Evolutionary conservation across 2,888 invertebrate genomes (phyloP).

Genomic region (Willowsia nigromaculata): DNA sequence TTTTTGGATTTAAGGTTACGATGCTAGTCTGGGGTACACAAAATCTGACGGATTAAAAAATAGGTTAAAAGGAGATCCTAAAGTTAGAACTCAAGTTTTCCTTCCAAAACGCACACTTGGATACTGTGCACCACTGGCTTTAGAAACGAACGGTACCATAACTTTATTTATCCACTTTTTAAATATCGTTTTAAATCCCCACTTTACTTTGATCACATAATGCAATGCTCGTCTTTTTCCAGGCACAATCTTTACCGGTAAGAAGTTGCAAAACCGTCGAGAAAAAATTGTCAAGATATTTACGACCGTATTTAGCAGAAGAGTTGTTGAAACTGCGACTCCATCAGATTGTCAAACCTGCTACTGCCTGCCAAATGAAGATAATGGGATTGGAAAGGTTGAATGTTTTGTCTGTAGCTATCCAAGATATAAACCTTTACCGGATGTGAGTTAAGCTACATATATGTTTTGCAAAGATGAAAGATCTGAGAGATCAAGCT

Average conservation of each 20-base stretch:
- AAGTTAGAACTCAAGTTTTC: slow-evolving; percentile 87
- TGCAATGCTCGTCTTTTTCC: slow-evolving; percentile 36
- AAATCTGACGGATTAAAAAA: slow-evolving; percentile 85
- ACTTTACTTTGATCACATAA: no score
- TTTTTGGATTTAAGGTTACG: slow-evolving; percentile 86
- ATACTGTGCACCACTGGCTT: slow-evolving; percentile 89
- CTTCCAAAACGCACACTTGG: slow-evolving; percentile 89
- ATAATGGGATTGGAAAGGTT: slow-evolving; percentile 85
- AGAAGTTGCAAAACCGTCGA: slow-evolving; percentile 83
- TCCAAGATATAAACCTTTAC: slow-evolving; percentile 79
- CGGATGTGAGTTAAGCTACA: slow-evolving; percentile 62
- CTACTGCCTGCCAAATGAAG: slow-evolving; percentile 85
- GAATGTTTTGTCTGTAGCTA: slow-evolving; percentile 85
- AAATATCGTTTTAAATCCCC: no score
- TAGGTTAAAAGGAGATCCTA: slow-evolving; percentile 85
- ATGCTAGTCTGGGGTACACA: slow-evolving; percentile 88
- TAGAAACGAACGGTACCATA: slow-evolving; percentile 90
- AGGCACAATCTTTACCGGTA: slow-evolving; percentile 85
- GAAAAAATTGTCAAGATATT: slow-evolving; percentile 84
- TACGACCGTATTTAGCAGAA: slow-evolving; percentile 85
- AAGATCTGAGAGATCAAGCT: no score
- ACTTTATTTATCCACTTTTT: no score
- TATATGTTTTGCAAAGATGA: not conserved
- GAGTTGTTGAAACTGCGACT: slow-evolving; percentile 84
- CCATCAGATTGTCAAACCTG: slow-evolving; percentile 85